Conservation (phyloP, 1,140 invertebrate species). For the Cydia pomonella region DNA sequence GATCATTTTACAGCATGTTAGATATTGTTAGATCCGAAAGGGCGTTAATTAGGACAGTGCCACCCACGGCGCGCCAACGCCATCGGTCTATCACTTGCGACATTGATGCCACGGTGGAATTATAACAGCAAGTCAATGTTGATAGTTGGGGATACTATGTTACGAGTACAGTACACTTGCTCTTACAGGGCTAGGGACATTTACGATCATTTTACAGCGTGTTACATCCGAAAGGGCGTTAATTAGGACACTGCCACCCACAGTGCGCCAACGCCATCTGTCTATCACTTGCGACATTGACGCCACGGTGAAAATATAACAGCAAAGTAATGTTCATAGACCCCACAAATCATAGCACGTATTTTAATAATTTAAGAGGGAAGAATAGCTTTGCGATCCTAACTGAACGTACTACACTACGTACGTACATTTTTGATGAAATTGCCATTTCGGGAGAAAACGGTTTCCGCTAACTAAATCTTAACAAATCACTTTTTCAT, state of each 20-base stretch:
- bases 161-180: neutral
- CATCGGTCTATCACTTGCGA: conserved; percentile 22
- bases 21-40: neutral
- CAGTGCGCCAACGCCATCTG: conserved; percentile 5
- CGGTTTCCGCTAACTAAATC: too few relatives aligned
- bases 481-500: too few relatives aligned
- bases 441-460: too few relatives aligned
- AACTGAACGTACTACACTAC: too few relatives aligned
- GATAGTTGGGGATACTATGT: neutral
- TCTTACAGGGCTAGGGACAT: conserved; percentile 10
- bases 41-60: conserved; percentile 28
- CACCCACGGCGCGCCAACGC: conserved; percentile 27
- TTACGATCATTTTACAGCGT: conserved; percentile 8
- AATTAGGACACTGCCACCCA: conserved; percentile 25
- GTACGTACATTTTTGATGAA: too few relatives aligned
- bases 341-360: too few relatives aligned
- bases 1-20: conserved; percentile 3
- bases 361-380: too few relatives aligned
- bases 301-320: neutral
- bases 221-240: conserved; percentile 2
- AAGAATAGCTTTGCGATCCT: too few relatives aligned
- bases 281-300: conserved; percentile 17
- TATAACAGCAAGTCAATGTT: neutral
- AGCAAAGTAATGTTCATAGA: neutral
- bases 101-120: neutral